Base-by-base conservation (phyloP, 1,140 invertebrate genomes). In the Bicyclus anynana region DNA sequence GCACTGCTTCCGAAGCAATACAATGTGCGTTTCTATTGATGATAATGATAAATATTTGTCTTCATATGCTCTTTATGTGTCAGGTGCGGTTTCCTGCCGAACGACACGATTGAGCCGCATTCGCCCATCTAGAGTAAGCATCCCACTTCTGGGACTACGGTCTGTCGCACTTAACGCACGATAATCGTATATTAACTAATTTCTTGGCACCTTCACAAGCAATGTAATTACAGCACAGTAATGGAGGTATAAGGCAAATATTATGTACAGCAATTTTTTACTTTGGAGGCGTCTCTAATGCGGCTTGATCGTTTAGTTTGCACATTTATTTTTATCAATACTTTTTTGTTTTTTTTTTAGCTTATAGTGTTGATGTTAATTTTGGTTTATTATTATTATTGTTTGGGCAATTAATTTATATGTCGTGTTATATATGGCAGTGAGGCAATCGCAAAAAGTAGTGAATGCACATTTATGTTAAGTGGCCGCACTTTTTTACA, bases 51-150 rank as follows among this genome's bases (percentile, higher is more conserved):
- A n/a, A 33, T 17, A 38, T 12, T 7, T 52, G 40, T 52, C 33
- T 50, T 52, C 14, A 38, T 52, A 35, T 59, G 50, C 50, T 47
- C 20, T 53, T 59, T 53, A 35, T 85, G 75, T 86, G 76, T 75
- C 84, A 87, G 84, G 81, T 87, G 84, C 84, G 81, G 84, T 62
- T 87, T 87, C 84, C 81, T 84, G 84, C 81, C 84, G 58, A 87
- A 80, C 72, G 84, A 87, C 77, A 81, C 84, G 75, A 84, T 84
- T 84, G 83, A 86, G 76, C 80, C 81, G 73, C 84, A 84, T 80
- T 84, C 81, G 60, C 81, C 84, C 56, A 83, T 87, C 70, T 87
- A 84, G 80, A 81, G 84, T 87, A 87, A 87, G 84, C 84, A 84
- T 83, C 23, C 23, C 23, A 7, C n/a, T 74, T 44, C 57, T 50